A percentile compares a stretch with the other conserved stretches of the same genome.
Evolutionary conservation across 2,797 vertebrate species (phyloP).

Genomic region (Spizella passerina): DNA sequence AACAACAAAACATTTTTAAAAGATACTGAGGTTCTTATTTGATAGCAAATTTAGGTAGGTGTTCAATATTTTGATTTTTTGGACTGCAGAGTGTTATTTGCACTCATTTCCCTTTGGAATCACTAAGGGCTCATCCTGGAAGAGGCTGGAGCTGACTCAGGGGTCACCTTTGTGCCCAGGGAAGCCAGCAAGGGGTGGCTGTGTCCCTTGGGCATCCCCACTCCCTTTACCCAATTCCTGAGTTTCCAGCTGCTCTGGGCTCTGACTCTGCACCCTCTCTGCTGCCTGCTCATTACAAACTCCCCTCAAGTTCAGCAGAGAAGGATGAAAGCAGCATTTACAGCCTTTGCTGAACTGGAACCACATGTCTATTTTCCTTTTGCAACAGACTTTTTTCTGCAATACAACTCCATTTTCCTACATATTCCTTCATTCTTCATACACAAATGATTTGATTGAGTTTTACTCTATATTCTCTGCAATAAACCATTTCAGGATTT

Average conservation of each 20-base stretch:
- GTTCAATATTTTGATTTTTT: neutral
- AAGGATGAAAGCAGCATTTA: neutral
- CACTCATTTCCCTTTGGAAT: neutral
- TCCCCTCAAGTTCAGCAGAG: neutral
- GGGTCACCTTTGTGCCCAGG: neutral
- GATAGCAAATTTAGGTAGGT: neutral
- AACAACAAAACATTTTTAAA: neutral
- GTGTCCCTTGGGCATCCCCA: neutral
- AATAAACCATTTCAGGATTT: neutral
- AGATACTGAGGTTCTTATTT: neutral
- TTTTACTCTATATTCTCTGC: neutral
- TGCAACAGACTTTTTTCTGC: neutral
- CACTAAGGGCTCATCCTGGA: neutral
- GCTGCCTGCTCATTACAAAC: neutral
- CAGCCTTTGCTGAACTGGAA: slow-evolving; percentile 28
- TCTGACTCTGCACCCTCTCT: neutral
- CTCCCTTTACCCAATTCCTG: neutral
- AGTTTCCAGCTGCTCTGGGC: neutral
- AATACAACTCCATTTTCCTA: neutral
- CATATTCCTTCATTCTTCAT: neutral
- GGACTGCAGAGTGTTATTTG: rapidly evolving
- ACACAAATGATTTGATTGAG: neutral
- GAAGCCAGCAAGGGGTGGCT: neutral
- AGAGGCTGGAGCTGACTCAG: neutral
- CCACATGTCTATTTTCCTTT: slow-evolving; percentile 10